These are phyloP conservation scores for Felis catus DNA, from an alignment of 2,113 vertebrate genomes.

Conservation along the genomic window F.catus_Fca126_mat1.0 CM031418.1:63030001-63030500, in stretches of 20 bases:
- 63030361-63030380: not conserved
- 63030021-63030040: constrained; percentile 66
- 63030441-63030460: not conserved
- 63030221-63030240: constrained; percentile 18
- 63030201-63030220: constrained; percentile 67
- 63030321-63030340: constrained; percentile 45
- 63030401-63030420: not conserved
- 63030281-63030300: constrained; percentile 29
- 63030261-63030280: constrained; percentile 60
- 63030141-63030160: constrained; percentile 77
- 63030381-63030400: not conserved
- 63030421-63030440: not conserved
- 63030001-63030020: constrained; percentile 42
- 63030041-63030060: constrained; percentile 52
- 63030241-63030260: constrained; percentile 9
- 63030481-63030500: not conserved
- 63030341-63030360: constrained; percentile 41
- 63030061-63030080: constrained; percentile 70
- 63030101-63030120: constrained; percentile 73
- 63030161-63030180: constrained; percentile 77
- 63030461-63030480: not conserved
- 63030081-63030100: constrained; percentile 64
- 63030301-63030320: constrained; percentile 57
- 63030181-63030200: constrained; percentile 67
- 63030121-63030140: constrained; percentile 80